Conservation (phyloP, 1,140 invertebrate genomes). For the Diabrotica undecimpunctata region DNA sequence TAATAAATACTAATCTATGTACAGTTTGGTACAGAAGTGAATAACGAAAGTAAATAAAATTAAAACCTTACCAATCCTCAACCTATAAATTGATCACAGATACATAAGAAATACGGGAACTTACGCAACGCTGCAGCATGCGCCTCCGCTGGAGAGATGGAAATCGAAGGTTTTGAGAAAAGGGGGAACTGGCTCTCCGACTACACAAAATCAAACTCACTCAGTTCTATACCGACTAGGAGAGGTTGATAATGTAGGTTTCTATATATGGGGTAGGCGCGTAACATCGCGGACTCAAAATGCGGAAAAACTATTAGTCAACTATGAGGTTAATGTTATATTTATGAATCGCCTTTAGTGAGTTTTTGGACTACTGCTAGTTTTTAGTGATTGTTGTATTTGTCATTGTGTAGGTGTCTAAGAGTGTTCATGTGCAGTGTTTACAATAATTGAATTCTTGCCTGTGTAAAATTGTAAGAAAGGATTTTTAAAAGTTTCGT, state of each 20-base stretch:
- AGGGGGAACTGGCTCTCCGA: slow-evolving; percentile 8
- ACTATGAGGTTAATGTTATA: no score
- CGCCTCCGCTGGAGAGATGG: slow-evolving; percentile 12
- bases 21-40: no score
- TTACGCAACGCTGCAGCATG: not conserved
- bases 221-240: slow-evolving; percentile 11
- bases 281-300: not conserved
- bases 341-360: no score
- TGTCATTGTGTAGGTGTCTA: not conserved
- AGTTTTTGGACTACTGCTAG: not conserved
- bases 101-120: no score
- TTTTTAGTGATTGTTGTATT: not conserved
- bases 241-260: slow-evolving; percentile 1
- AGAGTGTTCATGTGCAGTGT: not conserved
- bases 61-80: no score
- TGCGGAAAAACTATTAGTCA: not conserved
- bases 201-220: not conserved
- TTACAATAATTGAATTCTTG: not conserved
- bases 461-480: no score
- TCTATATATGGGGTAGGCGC: not conserved
- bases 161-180: slow-evolving; percentile 17
- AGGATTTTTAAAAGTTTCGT: no score
- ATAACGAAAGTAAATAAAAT: no score
- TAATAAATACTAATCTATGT: no score
- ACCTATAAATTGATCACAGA: no score